phyloP scores from a whole-genome alignment of 2,113 vertebrate genomes.

The Caretta caretta region DNA sequence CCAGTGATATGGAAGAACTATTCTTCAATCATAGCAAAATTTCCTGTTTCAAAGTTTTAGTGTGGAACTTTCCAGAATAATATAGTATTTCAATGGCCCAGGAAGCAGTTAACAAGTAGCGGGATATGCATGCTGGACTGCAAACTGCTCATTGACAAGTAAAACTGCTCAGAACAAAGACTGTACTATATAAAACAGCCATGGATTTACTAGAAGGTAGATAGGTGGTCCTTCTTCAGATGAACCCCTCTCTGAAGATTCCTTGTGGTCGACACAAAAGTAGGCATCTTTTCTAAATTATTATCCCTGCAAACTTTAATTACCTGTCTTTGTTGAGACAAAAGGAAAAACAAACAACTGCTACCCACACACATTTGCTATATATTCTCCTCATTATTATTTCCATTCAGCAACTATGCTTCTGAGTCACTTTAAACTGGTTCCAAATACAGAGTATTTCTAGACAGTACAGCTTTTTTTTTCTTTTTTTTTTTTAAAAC shows the following conservation, averaged over 20 bases:
- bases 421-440: not conserved
- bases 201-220: not conserved
- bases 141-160: not conserved
- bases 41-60: not conserved
- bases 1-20: not conserved
- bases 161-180: not conserved
- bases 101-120: too few relatives aligned
- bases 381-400: not conserved
- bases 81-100: too few relatives aligned
- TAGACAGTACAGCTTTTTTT: too few relatives aligned
- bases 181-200: not conserved
- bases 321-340: not conserved
- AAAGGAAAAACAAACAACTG: fast-evolving
- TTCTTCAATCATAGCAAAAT: not conserved
- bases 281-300: fast-evolving
- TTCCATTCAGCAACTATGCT: not conserved
- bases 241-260: not conserved
- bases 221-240: not conserved
- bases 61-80: too few relatives aligned
- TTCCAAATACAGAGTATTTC: not conserved
- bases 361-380: not conserved
- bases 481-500: too few relatives aligned
- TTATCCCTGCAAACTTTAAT: not conserved
- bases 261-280: not conserved
- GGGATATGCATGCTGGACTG: too few relatives aligned